Percentiles rank a stretch among this genome's conserved stretches.
These are phyloP conservation scores for Picathartes gymnocephalus DNA, from an alignment of 2,113 vertebrate genomes.

Conservation along the genomic window DNA sequence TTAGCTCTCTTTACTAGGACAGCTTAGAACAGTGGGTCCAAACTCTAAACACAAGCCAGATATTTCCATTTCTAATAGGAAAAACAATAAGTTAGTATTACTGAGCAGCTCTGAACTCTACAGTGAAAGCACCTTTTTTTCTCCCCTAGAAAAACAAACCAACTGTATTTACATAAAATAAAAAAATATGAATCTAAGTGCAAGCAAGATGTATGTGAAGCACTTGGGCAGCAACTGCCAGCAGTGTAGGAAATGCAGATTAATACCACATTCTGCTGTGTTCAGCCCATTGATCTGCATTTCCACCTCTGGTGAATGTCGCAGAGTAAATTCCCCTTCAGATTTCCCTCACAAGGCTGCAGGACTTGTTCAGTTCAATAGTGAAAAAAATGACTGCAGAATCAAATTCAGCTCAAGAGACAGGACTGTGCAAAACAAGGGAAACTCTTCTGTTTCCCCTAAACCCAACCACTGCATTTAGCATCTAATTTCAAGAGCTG, in stretches of 20 bases:
- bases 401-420: neutral
- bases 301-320: neutral
- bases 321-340: neutral
- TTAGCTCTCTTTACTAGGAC: neutral
- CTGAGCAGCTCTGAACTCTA: neutral
- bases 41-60: neutral
- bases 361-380: neutral
- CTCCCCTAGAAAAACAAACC: neutral
- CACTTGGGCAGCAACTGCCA: neutral
- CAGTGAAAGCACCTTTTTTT: neutral
- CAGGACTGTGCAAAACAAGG: neutral
- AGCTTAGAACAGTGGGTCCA: neutral
- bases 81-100: neutral
- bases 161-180: neutral
- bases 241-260: neutral
- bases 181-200: neutral
- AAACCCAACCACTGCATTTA: neutral
- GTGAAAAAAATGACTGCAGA: neutral
- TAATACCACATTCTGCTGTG: neutral
- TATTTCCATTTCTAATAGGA: neutral
- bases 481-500: neutral
- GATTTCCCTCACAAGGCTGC: neutral
- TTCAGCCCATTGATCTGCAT: neutral
- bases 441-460: neutral
- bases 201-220: neutral